Conservation (phyloP, 2,888 invertebrate genomes). For the Cetonia aurata region DNA sequence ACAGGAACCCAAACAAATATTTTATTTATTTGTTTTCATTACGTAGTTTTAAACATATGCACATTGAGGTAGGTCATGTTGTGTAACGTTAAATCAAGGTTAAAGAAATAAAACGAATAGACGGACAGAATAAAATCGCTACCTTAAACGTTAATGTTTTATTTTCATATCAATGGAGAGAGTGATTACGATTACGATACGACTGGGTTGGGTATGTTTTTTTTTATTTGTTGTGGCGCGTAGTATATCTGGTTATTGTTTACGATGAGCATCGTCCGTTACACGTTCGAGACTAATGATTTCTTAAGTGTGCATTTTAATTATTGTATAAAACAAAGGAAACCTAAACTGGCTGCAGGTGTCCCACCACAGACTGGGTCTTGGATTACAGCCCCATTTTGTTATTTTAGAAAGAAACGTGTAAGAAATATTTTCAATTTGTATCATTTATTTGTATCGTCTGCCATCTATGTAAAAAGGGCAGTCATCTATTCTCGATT, state of each 20-base stretch:
- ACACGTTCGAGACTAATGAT: conserved; percentile 35
- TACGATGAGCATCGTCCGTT: conserved; percentile 30
- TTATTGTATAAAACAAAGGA: no score
- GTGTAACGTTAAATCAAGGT: conserved; percentile 36
- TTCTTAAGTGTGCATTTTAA: no score
- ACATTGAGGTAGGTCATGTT: conserved; percentile 36
- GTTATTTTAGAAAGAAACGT: no score
- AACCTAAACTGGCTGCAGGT: no score
- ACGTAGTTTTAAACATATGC: conserved; percentile 12
- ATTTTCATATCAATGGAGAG: conserved; percentile 13
- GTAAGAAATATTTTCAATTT: no score
- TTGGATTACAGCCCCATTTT: no score
- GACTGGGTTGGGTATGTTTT: conserved; percentile 3
- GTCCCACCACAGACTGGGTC: no score
- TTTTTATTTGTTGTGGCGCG: not conserved
- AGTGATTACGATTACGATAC: conserved; percentile 19
- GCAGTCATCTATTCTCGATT: no score
- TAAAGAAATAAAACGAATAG: conserved; percentile 26
- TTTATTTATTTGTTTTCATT: conserved; percentile 28
- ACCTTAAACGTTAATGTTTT: conserved; percentile 34
- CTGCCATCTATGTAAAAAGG: no score
- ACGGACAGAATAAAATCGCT: conserved; percentile 16
- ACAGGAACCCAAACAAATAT: conserved; percentile 19
- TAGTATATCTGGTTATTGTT: not conserved
- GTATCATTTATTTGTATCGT: no score